Base-by-base conservation (phyloP, 2,113 vertebrate genomes). In the Atractosteus spatula region DNA sequence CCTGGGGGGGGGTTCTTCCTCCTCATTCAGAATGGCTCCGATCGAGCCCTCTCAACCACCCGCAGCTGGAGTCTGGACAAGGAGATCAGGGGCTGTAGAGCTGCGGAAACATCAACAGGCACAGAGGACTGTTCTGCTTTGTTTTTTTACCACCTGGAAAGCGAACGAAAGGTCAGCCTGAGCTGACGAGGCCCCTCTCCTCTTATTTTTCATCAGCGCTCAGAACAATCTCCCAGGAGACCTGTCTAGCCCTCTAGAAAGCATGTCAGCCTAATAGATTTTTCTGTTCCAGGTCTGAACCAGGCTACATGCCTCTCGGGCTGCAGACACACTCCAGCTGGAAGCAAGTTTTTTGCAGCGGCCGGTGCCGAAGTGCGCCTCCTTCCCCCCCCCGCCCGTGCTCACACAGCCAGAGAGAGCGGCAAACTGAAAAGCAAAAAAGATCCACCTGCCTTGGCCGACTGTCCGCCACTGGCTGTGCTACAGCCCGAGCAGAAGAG, bases 241-340 rank as follows among this genome's bases (percentile, higher is more conserved):
- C 78, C 64, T 77, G 64, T 63, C 64, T 4, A 1, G 80, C 73
- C 80, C 79, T 75, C 78, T 73, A 70, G 77, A 73, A 77, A 78
- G 69, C 70, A 82, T 83, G 81, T 81, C 81, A 79, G 78, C 71
- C 77, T 83, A 85, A 87, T 77, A 85, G 81, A 85, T 88, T 87
- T 82, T 73, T 76, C 79, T 74, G 83, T 71, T 77, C 77, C 79
- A 10, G 47, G 4, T 44, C 64, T 54, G 56, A 41, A 51, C 57
- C 13, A 43, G 41, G 54, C 71, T 61, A 45, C 67, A 71, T 76
- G 11, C 70, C 41, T 69, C 62, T 8, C 67, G 55, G 62, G 59
- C 17, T 51, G 29, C 65, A 41, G 57, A 41, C 51, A 42, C 56
- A 68, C 72, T 65, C 66, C 66, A 17, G 57, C 71, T 73, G 62